phyloP scores from a whole-genome alignment of 2,888 invertebrate species.

The Galeruca laticollis region DNA sequence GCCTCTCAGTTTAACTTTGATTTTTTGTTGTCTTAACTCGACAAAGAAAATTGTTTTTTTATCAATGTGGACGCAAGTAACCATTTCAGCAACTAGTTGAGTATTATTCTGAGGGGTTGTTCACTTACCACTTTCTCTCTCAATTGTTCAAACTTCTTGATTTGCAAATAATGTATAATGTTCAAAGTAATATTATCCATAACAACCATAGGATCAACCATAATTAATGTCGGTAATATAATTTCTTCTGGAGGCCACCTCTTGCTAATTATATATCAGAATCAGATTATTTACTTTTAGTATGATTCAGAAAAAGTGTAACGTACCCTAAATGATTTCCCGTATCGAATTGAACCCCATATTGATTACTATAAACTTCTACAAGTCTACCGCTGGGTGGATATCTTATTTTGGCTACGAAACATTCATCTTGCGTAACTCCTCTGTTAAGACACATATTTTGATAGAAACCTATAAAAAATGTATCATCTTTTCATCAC shows the following conservation, averaged over 20 bases:
- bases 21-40: too few species aligned
- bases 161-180: not conserved
- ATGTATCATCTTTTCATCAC: not conserved
- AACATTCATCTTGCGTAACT: constrained; percentile 70
- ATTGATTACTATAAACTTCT: constrained; percentile 86
- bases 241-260: constrained; percentile 43
- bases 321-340: constrained; percentile 69
- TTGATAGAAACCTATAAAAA: constrained; percentile 74
- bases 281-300: too few species aligned
- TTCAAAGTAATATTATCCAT: not conserved
- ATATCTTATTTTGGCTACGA: constrained; percentile 77
- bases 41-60: too few species aligned
- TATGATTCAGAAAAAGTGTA: too few species aligned
- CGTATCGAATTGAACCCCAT: constrained; percentile 90
- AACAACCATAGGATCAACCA: too few species aligned
- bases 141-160: not conserved
- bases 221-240: not conserved
- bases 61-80: too few species aligned
- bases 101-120: too few species aligned
- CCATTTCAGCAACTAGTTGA: too few species aligned
- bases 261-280: constrained; percentile 5
- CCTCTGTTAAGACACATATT: constrained; percentile 82
- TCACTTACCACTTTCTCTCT: not conserved
- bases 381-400: constrained; percentile 79
- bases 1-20: too few species aligned